These are phyloP conservation scores for Acanthaster planci DNA, from an alignment of 35 echinoderm and acorn worm genomes.

Conservation along the genomic window DNA sequence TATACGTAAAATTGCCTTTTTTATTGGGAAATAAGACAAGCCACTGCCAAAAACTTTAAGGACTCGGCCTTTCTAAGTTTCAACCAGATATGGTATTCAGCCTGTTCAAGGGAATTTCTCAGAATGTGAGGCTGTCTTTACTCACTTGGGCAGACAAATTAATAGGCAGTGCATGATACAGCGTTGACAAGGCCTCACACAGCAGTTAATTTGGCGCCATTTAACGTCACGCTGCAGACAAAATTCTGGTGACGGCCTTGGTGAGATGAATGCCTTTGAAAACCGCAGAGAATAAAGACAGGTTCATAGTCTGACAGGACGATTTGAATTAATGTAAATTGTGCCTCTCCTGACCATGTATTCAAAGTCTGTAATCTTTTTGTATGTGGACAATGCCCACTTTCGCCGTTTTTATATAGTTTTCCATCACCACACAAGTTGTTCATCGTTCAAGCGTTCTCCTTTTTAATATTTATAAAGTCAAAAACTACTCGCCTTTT, in stretches of 20 bases:
- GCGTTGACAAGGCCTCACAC: too few species aligned
- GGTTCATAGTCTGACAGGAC: not conserved
- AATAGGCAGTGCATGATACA: too few species aligned
- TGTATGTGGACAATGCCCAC: conserved; percentile 6
- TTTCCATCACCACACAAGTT: conserved; percentile 20
- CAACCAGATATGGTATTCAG: conserved; percentile 10
- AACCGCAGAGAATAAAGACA: not conserved
- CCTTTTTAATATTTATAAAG: conserved; percentile 30
- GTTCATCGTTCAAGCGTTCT: not conserved
- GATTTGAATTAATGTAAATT: not conserved
- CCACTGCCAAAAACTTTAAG: conserved; percentile 9
- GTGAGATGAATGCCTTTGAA: not conserved
- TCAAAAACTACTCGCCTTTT: not conserved
- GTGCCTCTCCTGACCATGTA: conserved; percentile 26
- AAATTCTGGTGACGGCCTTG: too few species aligned
- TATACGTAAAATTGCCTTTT: conserved; percentile 20
- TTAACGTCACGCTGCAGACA: too few species aligned
- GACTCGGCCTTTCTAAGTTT: conserved; percentile 21
- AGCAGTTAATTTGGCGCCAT: too few species aligned
- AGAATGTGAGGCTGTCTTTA: conserved; percentile 17
- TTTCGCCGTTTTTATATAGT: conserved; percentile 19
- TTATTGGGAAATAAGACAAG: not conserved
- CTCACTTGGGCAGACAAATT: too few species aligned
- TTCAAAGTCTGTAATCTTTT: conserved; percentile 27
- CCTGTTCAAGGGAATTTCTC: not conserved